Conservation (phyloP, 2,797 vertebrate species). For the Sebastes steindachneri region DNA sequence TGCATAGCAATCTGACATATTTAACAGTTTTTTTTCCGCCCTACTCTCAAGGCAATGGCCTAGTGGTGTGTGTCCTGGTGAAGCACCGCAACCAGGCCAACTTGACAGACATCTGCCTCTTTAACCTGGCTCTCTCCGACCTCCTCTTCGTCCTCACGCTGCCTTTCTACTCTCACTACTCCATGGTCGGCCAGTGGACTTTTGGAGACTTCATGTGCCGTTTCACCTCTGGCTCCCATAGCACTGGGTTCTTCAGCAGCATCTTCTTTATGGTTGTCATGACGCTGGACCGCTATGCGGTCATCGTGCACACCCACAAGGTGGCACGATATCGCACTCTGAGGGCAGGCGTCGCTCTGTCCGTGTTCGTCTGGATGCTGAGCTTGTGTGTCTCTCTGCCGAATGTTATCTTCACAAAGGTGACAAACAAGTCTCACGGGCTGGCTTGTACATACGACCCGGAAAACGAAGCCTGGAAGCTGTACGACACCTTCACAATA, state of each 20-base stretch:
- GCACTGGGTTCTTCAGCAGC: slow-evolving; percentile 85
- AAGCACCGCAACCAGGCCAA: slow-evolving; percentile 84
- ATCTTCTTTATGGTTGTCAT: slow-evolving; percentile 89
- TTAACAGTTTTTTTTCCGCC: background rate
- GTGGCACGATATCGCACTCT: slow-evolving; percentile 73
- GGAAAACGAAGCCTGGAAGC: slow-evolving; percentile 44
- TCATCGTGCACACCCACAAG: slow-evolving; percentile 70
- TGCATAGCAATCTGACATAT: background rate
- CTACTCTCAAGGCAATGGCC: slow-evolving; percentile 73
- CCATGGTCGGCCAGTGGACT: slow-evolving; percentile 75
- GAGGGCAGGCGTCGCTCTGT: slow-evolving; percentile 56
- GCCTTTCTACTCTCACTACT: slow-evolving; percentile 86
- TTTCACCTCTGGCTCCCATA: slow-evolving; percentile 75
- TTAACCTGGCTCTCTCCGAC: slow-evolving; percentile 91
- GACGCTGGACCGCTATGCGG: slow-evolving; percentile 89
- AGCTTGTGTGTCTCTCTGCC: slow-evolving; percentile 80
- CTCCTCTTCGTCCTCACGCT: slow-evolving; percentile 88
- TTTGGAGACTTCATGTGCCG: slow-evolving; percentile 86
- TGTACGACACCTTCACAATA: slow-evolving; percentile 57
- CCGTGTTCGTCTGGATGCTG: slow-evolving; percentile 77
- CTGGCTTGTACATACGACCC: slow-evolving; percentile 45
- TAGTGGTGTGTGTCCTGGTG: slow-evolving; percentile 88
- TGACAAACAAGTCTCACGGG: accelerated
- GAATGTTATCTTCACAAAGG: slow-evolving; percentile 71
- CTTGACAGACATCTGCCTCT: slow-evolving; percentile 90